Evolutionary conservation across 2,797 vertebrate species (phyloP).

Genomic region (Setipinna tenuifilis): DNA sequence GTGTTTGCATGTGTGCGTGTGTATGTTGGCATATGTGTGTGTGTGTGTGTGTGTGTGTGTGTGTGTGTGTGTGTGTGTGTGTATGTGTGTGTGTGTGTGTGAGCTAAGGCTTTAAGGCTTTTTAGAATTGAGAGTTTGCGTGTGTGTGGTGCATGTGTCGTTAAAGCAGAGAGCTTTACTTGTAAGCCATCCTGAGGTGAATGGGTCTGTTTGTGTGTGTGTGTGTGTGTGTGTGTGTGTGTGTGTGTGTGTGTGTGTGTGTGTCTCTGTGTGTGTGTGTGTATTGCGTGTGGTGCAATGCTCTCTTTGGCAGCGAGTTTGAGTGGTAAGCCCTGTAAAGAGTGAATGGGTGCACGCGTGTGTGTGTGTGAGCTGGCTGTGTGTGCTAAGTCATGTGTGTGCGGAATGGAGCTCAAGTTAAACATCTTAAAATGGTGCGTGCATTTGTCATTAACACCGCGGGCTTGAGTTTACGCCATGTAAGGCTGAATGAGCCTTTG

Average conservation of each 20-base stretch:
- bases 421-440: not conserved
- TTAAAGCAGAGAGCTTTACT: conserved; percentile 13
- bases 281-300: no score
- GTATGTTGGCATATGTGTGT: no score
- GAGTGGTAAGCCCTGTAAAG: no score
- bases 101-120: not conserved
- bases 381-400: not conserved
- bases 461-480: not conserved
- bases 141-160: not conserved
- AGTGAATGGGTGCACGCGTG: no score
- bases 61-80: not conserved
- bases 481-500: not conserved
- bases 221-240: not conserved
- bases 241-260: not conserved
- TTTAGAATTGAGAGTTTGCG: not conserved
- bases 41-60: conserved; percentile 1
- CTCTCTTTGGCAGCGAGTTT: no score
- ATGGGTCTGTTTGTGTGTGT: not conserved
- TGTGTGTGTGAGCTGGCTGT: no score
- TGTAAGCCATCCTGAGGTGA: not conserved
- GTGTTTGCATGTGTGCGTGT: not conserved
- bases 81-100: conserved; percentile 1
- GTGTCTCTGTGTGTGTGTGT: no score
- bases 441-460: not conserved
- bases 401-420: not conserved